phyloP scores from a whole-genome alignment of 1,140 invertebrate species.

The silkworm (Bombyx mori) region ASM3026992v2 NC_085133.1:2226501-2227000 shows the following conservation, averaged over 20 bases:
- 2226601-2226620: no score
- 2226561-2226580: no score
- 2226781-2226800: slow-evolving; percentile 35
- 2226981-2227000: no score
- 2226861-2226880: slow-evolving; percentile 25
- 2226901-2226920: slow-evolving; percentile 42
- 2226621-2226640: no score
- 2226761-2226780: slow-evolving; percentile 16
- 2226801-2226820: slow-evolving; percentile 21
- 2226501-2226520: no score
- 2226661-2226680: slow-evolving; percentile 25
- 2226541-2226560: no score
- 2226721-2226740: slow-evolving; percentile 12
- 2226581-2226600: no score
- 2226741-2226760: slow-evolving; percentile 32
- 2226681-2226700: slow-evolving; percentile 40
- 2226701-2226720: slow-evolving; percentile 29
- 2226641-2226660: slow-evolving; percentile 19
- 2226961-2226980: no score
- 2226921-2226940: background rate
- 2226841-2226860: slow-evolving; percentile 28
- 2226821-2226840: slow-evolving; percentile 22
- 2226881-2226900: slow-evolving; percentile 36
- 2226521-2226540: no score
- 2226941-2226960: no score